Base-by-base conservation (phyloP, 2,113 vertebrate genomes). In the Serilophus lunatus region DNA sequence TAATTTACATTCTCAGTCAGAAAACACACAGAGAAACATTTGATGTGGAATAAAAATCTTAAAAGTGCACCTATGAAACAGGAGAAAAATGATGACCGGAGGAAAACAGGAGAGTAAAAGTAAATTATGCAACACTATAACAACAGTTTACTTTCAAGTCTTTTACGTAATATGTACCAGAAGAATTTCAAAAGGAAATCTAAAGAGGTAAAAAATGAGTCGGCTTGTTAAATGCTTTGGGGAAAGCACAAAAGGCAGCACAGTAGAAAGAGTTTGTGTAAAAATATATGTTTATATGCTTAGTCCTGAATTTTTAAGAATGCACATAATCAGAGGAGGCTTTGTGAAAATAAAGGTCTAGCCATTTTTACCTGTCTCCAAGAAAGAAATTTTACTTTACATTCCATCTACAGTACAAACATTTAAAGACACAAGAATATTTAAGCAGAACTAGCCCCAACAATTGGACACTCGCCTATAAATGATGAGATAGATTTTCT, bases 381-480 rank as follows among this genome's bases (percentile, higher is more conserved):
- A 69, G 50, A 85, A 81, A 51, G 8, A 54, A 28, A 59, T 51
- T 66, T 60, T 12, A 86, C 35, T 86, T 77, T 6, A 66, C 61
- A 61, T 44, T 75, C 7, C 28, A 35, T 38, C 44, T 65, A 31
- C 13, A 65, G 3, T 80, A 70, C 19, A 19, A 70, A 44, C 33
- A 35, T 54, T 49, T 66, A 71, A 60, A 61, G 13, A 18, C 9
- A 56, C 3, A 7, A 18, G 33, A 84, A 70, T 31, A 8, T 57
- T 57, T 85, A 63, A 63, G 38, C 49, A 92, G 33, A 86, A 18
- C 18, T 74, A 13, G 8, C 4, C 50, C 19, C 2, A 0, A 45
- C 40, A 65, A 35, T 1, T 2, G 3, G 36, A 45, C 6, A 7
- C 6, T 74, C 8, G 15, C 7, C 16, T 2, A 2, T 20, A 18